Evolutionary conservation across 1,140 invertebrate species (phyloP).

Genomic region (Pseudachorutes palmiensis): DNA sequence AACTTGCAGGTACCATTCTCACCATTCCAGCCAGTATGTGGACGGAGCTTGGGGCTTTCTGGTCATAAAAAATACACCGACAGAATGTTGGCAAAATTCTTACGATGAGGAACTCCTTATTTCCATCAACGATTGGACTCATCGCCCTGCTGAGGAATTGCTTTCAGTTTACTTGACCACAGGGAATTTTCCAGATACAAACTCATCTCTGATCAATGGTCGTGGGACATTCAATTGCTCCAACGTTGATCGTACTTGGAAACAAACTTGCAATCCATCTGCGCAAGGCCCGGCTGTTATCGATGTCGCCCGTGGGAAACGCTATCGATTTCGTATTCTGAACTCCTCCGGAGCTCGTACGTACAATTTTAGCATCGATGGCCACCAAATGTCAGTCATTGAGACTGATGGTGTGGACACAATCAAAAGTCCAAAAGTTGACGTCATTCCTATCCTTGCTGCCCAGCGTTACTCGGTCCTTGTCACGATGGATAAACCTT

Average conservation of each 20-base stretch:
- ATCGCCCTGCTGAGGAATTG: conserved; percentile 9
- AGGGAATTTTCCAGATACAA: background rate
- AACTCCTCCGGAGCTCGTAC: conserved; percentile 1
- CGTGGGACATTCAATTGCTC: conserved; percentile 11
- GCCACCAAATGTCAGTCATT: conserved; percentile 15
- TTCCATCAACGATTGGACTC: conserved; percentile 20
- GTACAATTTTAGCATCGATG: conserved; percentile 23
- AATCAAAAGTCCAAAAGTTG: background rate
- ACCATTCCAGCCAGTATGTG: conserved; percentile 16
- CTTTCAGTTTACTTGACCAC: background rate
- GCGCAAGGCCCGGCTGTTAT: conserved; percentile 8
- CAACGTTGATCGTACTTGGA: background rate
- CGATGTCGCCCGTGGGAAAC: conserved; percentile 11
- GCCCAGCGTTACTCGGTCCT: conserved; percentile 26
- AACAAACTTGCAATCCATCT: background rate
- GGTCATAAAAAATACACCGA: background rate
- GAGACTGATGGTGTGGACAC: conserved; percentile 23
- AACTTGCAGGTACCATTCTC: conserved; percentile 14
- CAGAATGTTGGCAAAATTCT: background rate
- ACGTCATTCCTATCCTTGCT: conserved; percentile 9
- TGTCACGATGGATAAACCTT: conserved; percentile 6
- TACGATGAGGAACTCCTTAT: conserved; percentile 17
- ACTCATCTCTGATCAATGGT: conserved; percentile 20
- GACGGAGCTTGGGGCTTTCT: conserved; percentile 23
- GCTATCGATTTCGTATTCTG: conserved; percentile 18